phyloP scores from a whole-genome alignment of 2,113 vertebrate species.

The Cololabis saira region DNA sequence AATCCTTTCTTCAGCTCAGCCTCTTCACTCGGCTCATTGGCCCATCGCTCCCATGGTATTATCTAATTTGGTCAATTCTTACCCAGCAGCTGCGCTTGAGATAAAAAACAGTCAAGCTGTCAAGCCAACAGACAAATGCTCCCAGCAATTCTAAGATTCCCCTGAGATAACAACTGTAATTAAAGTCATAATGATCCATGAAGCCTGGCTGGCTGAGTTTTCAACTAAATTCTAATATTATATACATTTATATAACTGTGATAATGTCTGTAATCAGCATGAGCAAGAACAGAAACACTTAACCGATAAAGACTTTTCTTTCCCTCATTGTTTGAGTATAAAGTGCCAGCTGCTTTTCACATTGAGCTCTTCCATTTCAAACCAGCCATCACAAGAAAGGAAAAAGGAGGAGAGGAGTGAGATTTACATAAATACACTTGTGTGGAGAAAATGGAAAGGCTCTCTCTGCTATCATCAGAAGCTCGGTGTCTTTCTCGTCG shows the following conservation, averaged over 20 bases:
- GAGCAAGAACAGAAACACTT: slow-evolving; percentile 40
- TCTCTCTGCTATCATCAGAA: slow-evolving; percentile 61
- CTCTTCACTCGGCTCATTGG: not conserved
- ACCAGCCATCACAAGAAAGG: slow-evolving; percentile 34
- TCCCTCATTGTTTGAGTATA: slow-evolving; percentile 12
- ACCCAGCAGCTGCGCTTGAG: slow-evolving; percentile 14
- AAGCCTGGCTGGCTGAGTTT: slow-evolving; percentile 41
- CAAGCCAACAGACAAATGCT: slow-evolving; percentile 44
- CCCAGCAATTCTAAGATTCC: slow-evolving; percentile 22
- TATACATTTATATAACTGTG: slow-evolving; percentile 25
- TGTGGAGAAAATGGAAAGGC: slow-evolving; percentile 53
- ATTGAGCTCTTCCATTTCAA: slow-evolving; percentile 18
- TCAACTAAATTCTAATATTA: slow-evolving; percentile 33
- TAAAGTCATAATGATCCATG: slow-evolving; percentile 46
- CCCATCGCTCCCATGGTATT: slow-evolving; percentile 8
- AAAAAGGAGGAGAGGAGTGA: slow-evolving; percentile 28
- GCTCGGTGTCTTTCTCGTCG: slow-evolving; percentile 19
- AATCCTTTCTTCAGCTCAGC: not conserved
- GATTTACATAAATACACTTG: slow-evolving; percentile 65
- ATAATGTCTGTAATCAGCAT: slow-evolving; percentile 31
- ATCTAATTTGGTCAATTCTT: slow-evolving; percentile 15
- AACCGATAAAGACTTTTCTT: slow-evolving; percentile 36
- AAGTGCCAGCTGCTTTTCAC: slow-evolving; percentile 49
- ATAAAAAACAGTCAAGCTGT: slow-evolving; percentile 48
- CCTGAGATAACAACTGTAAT: slow-evolving; percentile 42